Conservation (phyloP, 2,888 invertebrate genomes). For the Philhelius pedissequus region DNA sequence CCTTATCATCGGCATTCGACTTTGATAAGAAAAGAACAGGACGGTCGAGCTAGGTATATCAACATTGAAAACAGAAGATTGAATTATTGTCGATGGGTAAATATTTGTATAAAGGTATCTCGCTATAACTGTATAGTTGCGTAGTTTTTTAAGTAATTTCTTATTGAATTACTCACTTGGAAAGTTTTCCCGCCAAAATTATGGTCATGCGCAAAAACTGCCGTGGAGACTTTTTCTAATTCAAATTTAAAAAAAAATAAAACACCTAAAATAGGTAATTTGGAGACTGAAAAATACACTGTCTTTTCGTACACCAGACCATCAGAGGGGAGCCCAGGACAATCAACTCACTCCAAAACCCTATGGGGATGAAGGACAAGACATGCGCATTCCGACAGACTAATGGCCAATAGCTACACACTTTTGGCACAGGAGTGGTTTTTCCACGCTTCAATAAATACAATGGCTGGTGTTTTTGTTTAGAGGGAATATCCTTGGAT, state of each 20-base stretch:
- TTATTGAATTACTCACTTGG: background rate
- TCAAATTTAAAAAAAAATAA: background rate
- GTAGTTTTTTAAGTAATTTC: background rate
- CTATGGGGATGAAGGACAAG: slow-evolving; percentile 18
- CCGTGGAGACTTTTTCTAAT: slow-evolving; percentile 54
- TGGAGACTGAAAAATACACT: slow-evolving; percentile 47
- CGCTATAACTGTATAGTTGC: background rate
- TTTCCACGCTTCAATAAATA: slow-evolving; percentile 65
- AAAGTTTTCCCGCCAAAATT: slow-evolving; percentile 53
- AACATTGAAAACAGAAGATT: background rate
- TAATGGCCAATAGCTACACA: slow-evolving; percentile 68
- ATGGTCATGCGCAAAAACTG: slow-evolving; percentile 32
- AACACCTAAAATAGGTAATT: slow-evolving; percentile 7
- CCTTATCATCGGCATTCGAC: slow-evolving; percentile 9
- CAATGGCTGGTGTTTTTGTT: slow-evolving; percentile 68
- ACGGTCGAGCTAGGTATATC: background rate
- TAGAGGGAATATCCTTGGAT: slow-evolving; percentile 67
- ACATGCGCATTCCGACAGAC: slow-evolving; percentile 57
- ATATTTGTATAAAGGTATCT: slow-evolving; percentile 27
- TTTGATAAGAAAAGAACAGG: slow-evolving; percentile 26
- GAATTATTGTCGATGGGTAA: background rate
- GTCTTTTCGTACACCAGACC: background rate
- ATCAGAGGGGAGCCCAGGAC: background rate
- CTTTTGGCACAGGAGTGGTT: slow-evolving; percentile 66
- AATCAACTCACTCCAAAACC: slow-evolving; percentile 23